Conservation (phyloP, 2,113 vertebrate species). For the Mormyrus iriodes region DNA sequence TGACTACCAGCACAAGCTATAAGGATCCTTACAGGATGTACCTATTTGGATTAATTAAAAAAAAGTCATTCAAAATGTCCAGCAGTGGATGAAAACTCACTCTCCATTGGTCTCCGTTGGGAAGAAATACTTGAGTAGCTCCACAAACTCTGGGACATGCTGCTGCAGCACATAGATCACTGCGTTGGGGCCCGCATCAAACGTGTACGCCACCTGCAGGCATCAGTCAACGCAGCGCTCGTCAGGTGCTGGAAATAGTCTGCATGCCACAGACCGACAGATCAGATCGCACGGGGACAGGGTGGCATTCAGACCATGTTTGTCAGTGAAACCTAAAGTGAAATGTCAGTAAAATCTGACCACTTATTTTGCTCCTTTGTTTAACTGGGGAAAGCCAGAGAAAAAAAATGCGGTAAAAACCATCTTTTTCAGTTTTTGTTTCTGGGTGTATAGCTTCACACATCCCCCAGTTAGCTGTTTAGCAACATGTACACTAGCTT, state of each 20-base stretch:
- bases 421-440: not conserved
- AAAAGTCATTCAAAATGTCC: not conserved
- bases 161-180: slow-evolving; percentile 77
- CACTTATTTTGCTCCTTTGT: too few relatives aligned
- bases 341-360: too few relatives aligned
- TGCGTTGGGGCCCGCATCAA: slow-evolving; percentile 89
- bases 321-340: not conserved
- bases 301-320: not conserved
- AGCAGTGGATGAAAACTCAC: slow-evolving; percentile 56
- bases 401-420: not conserved
- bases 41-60: not conserved
- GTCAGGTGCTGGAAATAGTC: not conserved
- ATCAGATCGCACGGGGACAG: not conserved
- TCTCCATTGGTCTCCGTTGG: slow-evolving; percentile 68
- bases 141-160: slow-evolving; percentile 72
- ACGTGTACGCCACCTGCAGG: slow-evolving; percentile 79
- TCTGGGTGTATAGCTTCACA: not conserved
- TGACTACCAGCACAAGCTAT: not conserved
- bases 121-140: slow-evolving; percentile 72
- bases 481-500: not conserved
- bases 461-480: not conserved
- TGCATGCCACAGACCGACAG: not conserved
- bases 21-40: not conserved
- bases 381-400: too few relatives aligned
- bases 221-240: not conserved